phyloP scores from a whole-genome alignment of 2,113 vertebrate genomes.

The Rhipidura dahli region DNA sequence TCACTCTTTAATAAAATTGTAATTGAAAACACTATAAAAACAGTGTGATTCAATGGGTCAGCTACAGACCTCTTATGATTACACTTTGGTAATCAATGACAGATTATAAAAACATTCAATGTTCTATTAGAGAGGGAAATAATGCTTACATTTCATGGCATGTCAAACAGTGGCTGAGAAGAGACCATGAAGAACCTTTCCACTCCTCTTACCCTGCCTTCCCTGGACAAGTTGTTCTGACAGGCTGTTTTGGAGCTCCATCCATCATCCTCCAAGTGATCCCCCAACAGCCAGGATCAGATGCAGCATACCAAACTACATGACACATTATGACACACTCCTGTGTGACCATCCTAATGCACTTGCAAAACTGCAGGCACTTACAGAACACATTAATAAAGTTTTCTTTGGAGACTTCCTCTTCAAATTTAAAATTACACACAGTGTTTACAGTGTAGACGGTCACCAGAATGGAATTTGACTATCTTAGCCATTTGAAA shows the following conservation, averaged over 20 bases:
- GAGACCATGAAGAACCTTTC: neutral
- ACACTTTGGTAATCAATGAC: neutral
- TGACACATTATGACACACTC: neutral
- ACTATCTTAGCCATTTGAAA: constrained; percentile 18
- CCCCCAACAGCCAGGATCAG: neutral
- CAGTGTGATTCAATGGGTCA: neutral
- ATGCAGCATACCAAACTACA: constrained; percentile 1
- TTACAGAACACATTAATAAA: constrained; percentile 4
- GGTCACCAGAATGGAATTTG: constrained; percentile 54
- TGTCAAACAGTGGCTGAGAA: constrained; percentile 21
- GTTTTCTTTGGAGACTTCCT: constrained; percentile 33
- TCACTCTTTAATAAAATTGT: constrained; percentile 1
- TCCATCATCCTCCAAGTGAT: neutral
- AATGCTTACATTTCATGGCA: neutral
- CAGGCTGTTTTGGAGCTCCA: neutral
- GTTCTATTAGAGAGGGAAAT: constrained; percentile 19
- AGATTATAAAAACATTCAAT: constrained; percentile 19
- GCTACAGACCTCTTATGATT: neutral
- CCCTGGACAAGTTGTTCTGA: neutral
- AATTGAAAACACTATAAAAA: constrained; percentile 14
- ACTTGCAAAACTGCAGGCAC: constrained; percentile 6
- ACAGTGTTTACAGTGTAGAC: neutral
- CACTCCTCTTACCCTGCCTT: neutral
- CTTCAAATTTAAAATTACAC: constrained; percentile 24
- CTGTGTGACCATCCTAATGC: neutral